Percentiles rank a stretch among this genome's conserved stretches.
phyloP scores from a whole-genome alignment of 1,140 invertebrate genomes.

The Bacillus rossius region DNA sequence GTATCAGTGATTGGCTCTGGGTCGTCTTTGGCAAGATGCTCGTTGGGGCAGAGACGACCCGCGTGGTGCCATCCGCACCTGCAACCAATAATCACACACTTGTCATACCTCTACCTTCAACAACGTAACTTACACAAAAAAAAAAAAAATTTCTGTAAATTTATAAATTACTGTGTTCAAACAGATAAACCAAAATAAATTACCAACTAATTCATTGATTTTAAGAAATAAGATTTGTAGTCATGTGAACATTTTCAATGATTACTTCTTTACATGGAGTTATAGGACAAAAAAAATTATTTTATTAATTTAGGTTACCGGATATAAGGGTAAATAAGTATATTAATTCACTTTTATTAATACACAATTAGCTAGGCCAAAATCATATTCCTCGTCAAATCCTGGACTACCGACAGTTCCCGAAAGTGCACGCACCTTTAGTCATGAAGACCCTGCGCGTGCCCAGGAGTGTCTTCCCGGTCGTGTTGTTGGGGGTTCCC shows the following conservation, averaged over 20 bases:
- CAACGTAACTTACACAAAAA: too few relatives aligned
- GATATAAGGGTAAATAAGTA: too few relatives aligned
- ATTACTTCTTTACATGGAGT: too few relatives aligned
- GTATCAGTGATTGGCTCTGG: constrained; percentile 40
- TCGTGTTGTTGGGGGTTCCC: constrained; percentile 45
- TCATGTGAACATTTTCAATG: too few relatives aligned
- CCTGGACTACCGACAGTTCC: too few relatives aligned
- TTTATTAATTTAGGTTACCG: not conserved
- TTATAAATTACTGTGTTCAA: not conserved
- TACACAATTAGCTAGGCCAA: not conserved
- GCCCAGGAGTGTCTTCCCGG: constrained; percentile 60
- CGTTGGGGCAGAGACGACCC: constrained; percentile 57
- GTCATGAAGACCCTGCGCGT: constrained; percentile 74
- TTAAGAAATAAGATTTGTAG: too few relatives aligned
- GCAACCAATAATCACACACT: constrained; percentile 19
- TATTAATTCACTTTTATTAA: too few relatives aligned
- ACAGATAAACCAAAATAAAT: too few relatives aligned
- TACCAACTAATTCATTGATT: too few relatives aligned
- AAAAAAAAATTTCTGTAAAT: constrained; percentile 5
- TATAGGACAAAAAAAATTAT: not conserved
- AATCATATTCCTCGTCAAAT: too few relatives aligned
- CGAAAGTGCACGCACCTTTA: constrained; percentile 51
- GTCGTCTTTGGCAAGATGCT: constrained; percentile 48
- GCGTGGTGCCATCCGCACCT: constrained; percentile 68
- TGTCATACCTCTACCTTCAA: too few relatives aligned